Conservation (phyloP, 1,140 invertebrate species). For the Philopotamus ludificatus region DNA sequence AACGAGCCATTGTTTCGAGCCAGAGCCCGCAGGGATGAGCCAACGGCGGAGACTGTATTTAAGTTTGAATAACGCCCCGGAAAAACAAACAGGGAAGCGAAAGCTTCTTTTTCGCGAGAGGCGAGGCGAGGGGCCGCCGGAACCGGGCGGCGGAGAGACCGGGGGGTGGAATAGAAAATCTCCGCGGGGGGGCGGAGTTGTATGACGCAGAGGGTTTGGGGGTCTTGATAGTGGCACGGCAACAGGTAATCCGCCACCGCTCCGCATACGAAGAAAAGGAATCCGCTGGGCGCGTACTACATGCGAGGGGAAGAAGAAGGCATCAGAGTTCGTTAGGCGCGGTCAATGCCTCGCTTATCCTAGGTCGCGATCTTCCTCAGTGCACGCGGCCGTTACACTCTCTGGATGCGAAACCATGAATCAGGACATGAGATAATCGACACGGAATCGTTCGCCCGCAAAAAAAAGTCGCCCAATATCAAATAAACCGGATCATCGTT, state of each 20-base stretch:
- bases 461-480: too few species aligned
- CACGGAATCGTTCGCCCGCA: too few species aligned
- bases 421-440: too few species aligned
- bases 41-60: neutral
- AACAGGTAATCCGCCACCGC: constrained; percentile 29
- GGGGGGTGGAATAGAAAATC: neutral
- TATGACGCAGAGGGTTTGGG: neutral
- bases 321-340: too few species aligned
- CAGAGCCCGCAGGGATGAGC: neutral
- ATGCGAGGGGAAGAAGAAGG: too few species aligned
- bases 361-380: constrained; percentile 9
- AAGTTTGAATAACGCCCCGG: neutral
- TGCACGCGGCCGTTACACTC: neutral
- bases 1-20: neutral
- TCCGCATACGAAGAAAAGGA: neutral
- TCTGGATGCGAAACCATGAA: neutral
- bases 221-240: constrained; percentile 8
- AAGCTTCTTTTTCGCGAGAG: neutral
- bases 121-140: neutral
- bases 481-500: too few species aligned
- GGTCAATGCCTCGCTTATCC: constrained; percentile 2
- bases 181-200: too few species aligned
- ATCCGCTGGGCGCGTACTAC: too few species aligned
- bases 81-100: neutral
- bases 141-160: neutral